Conservation (phyloP, 2,888 invertebrate species). For the Buathra laborator region DNA sequence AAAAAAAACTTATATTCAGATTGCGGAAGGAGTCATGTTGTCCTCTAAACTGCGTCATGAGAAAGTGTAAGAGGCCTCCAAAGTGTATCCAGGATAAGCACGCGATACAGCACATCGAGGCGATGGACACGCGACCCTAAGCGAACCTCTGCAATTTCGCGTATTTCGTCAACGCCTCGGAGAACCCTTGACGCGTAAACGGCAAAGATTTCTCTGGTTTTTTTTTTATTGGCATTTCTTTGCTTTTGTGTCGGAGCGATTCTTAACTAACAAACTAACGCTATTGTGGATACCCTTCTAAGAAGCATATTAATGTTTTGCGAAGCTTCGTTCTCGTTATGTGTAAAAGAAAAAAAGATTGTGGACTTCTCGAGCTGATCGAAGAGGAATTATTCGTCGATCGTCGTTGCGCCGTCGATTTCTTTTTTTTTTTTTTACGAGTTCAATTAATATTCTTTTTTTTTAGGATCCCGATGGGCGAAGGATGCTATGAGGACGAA, state of each 20-base stretch:
- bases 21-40: slow-evolving; percentile 80
- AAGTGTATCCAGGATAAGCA: slow-evolving; percentile 83
- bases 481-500: slow-evolving; percentile 71
- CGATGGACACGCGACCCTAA: slow-evolving; percentile 59
- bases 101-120: slow-evolving; percentile 79
- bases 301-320: slow-evolving; percentile 37
- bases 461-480: slow-evolving; percentile 77
- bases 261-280: slow-evolving; percentile 54
- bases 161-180: background rate
- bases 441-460: slow-evolving; percentile 16
- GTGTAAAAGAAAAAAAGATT: background rate
- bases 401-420: background rate
- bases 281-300: slow-evolving; percentile 9
- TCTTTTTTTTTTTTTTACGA: slow-evolving; percentile 28
- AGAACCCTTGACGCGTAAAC: slow-evolving; percentile 37
- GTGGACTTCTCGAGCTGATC: background rate
- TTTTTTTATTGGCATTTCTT: slow-evolving; percentile 24
- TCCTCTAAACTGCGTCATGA: slow-evolving; percentile 80
- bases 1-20: slow-evolving; percentile 68
- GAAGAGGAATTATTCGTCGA: background rate
- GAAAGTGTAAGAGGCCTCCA: slow-evolving; percentile 77
- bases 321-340: slow-evolving; percentile 11
- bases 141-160: slow-evolving; percentile 4
- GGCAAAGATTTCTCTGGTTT: slow-evolving; percentile 16
- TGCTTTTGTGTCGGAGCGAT: slow-evolving; percentile 12